phyloP scores from a whole-genome alignment of 2,888 invertebrate genomes.

The Merodon equestris region DNA sequence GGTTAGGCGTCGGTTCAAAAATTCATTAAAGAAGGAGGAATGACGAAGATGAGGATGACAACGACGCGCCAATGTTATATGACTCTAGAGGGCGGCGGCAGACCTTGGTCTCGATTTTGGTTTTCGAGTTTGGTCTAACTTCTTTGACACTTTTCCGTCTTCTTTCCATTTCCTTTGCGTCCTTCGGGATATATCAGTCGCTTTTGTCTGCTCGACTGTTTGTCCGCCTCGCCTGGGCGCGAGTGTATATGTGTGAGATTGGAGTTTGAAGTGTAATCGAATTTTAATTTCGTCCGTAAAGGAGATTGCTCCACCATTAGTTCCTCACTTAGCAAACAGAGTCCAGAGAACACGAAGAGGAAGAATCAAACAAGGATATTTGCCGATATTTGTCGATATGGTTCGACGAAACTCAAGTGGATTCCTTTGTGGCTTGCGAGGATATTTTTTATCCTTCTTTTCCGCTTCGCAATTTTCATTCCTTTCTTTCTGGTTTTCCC shows the following conservation, averaged over 20 bases:
- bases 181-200: not conserved
- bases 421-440: constrained; percentile 47
- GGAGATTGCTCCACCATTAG: constrained; percentile 56
- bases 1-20: constrained; percentile 43
- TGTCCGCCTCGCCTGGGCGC: constrained; percentile 4
- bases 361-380: constrained; percentile 46
- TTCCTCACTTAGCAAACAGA: constrained; percentile 51
- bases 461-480: no score
- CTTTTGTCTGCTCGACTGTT: constrained; percentile 24
- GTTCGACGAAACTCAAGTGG: constrained; percentile 53
- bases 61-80: constrained; percentile 16
- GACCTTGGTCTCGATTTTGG: constrained; percentile 61
- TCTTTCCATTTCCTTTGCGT: constrained; percentile 6
- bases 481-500: not conserved
- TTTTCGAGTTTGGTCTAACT: constrained; percentile 45
- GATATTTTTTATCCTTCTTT: no score
- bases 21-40: constrained; percentile 49
- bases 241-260: constrained; percentile 2
- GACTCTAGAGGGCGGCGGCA: no score
- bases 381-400: constrained; percentile 43
- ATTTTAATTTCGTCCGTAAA: constrained; percentile 62
- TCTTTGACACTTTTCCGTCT: constrained; percentile 62
- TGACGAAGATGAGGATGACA: constrained; percentile 10
- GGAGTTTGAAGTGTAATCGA: constrained; percentile 64
- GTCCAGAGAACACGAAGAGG: constrained; percentile 11